phyloP scores from a whole-genome alignment of 1,140 invertebrate genomes.

The Drosophila ohnishii region DNA sequence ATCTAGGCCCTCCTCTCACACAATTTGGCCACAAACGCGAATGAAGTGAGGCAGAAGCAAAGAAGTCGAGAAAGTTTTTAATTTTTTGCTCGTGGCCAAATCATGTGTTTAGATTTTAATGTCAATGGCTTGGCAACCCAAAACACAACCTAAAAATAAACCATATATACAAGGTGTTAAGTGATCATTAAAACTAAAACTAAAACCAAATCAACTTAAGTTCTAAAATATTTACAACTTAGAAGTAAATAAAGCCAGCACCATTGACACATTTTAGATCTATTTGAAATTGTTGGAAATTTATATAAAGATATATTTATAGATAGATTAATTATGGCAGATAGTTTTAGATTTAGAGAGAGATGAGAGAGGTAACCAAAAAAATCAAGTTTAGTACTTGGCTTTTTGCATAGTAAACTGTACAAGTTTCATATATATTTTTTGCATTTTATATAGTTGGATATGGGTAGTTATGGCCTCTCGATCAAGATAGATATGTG shows the following conservation, averaged over 20 bases:
- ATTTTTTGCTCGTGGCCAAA: conserved; percentile 12
- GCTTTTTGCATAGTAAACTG: conserved; percentile 70
- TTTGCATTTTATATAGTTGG: conserved; percentile 45
- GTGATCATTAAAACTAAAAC: conserved; percentile 23
- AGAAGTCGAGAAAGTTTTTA: conserved; percentile 30
- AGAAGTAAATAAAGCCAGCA: conserved; percentile 7
- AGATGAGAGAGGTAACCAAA: conserved; percentile 31
- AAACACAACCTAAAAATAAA: conserved; percentile 34
- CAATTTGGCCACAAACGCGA: conserved; percentile 12
- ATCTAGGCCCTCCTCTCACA: conserved; percentile 22
- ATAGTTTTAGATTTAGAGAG: conserved; percentile 11
- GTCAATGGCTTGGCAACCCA: conserved; percentile 42
- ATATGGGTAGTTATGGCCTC: conserved; percentile 36
- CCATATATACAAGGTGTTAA: conserved; percentile 33
- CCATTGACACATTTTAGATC: conserved; percentile 26
- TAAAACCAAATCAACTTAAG: conserved; percentile 17
- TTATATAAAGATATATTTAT: conserved; percentile 10
- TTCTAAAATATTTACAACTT: conserved; percentile 31
- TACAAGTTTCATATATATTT: conserved; percentile 65
- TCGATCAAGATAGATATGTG: conserved; percentile 21
- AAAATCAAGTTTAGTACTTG: conserved; percentile 36
- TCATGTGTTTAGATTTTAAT: conserved; percentile 29
- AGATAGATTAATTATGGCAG: conserved; percentile 28
- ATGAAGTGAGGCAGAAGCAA: conserved; percentile 2
- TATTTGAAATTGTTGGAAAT: conserved; percentile 17